Percentiles rank a stretch among this genome's conserved stretches.
These are phyloP conservation scores for Caenorhabditis briggsae DNA, from an alignment of 1,140 invertebrate species.

Conservation along the genomic window DNA sequence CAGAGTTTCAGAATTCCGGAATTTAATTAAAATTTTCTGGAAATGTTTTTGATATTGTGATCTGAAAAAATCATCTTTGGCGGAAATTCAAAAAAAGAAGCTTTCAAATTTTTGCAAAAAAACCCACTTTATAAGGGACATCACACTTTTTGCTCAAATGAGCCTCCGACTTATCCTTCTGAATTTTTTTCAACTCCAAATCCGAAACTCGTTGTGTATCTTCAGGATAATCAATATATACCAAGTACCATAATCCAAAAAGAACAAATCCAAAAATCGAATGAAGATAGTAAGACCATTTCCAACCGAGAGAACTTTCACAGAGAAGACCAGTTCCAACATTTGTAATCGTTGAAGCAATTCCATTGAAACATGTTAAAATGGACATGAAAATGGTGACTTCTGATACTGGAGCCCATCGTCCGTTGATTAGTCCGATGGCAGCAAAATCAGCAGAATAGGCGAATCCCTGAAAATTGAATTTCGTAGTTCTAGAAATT, in stretches of 20 bases:
- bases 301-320: conserved; percentile 47
- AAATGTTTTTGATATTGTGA: no score
- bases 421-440: conserved; percentile 47
- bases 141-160: conserved; percentile 42
- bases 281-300: conserved; percentile 54
- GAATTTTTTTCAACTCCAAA: conserved; percentile 36
- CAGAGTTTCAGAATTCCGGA: no score
- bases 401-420: conserved; percentile 55
- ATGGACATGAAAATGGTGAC: conserved; percentile 29
- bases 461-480: conserved; percentile 36
- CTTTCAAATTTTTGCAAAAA: background rate
- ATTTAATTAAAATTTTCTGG: no score
- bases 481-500: no score
- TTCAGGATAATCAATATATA: conserved; percentile 54
- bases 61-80: no score
- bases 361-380: conserved; percentile 52
- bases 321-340: background rate
- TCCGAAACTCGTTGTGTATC: background rate
- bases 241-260: conserved; percentile 40
- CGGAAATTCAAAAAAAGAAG: no score
- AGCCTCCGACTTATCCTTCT: conserved; percentile 48
- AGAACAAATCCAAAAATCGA: conserved; percentile 22
- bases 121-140: conserved; percentile 43
- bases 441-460: conserved; percentile 58
- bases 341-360: conserved; percentile 44